Evolutionary conservation across 2,888 invertebrate species (phyloP).

Genomic region (Allacma fusca): DNA sequence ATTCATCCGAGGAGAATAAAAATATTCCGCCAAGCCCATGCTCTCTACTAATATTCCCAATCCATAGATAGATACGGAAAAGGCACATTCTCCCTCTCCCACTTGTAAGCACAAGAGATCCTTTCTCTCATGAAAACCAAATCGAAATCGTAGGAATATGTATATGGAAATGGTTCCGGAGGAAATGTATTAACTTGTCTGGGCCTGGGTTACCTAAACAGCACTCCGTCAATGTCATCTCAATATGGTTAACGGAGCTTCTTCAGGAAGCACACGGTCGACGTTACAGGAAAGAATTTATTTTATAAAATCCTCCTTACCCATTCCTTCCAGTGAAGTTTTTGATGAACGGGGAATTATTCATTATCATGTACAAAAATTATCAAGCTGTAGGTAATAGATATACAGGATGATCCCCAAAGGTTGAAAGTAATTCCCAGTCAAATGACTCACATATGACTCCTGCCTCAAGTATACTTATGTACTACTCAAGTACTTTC

Average conservation of each 20-base stretch:
- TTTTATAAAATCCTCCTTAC: too few species aligned
- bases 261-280: neutral
- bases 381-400: too few species aligned
- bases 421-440: too few species aligned
- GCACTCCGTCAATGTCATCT: slow-evolving; percentile 54
- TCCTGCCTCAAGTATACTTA: too few species aligned
- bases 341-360: too few species aligned
- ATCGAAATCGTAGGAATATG: neutral
- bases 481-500: too few species aligned
- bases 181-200: slow-evolving; percentile 23
- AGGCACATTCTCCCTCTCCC: neutral
- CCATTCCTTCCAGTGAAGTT: too few species aligned
- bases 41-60: neutral
- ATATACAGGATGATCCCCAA: too few species aligned
- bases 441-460: too few species aligned
- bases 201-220: slow-evolving; percentile 13
- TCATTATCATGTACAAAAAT: too few species aligned
- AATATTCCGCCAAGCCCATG: slow-evolving; percentile 20
- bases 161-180: neutral
- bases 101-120: neutral
- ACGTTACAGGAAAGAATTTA: too few species aligned
- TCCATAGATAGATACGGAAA: neutral
- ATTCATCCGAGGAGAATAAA: slow-evolving; percentile 30
- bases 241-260: neutral
- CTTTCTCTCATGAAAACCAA: neutral